A percentile compares a stretch with the other conserved stretches of the same genome.
Conservation (phyloP, 2,888 invertebrate genomes). For the Leptinotarsa juncta region DNA sequence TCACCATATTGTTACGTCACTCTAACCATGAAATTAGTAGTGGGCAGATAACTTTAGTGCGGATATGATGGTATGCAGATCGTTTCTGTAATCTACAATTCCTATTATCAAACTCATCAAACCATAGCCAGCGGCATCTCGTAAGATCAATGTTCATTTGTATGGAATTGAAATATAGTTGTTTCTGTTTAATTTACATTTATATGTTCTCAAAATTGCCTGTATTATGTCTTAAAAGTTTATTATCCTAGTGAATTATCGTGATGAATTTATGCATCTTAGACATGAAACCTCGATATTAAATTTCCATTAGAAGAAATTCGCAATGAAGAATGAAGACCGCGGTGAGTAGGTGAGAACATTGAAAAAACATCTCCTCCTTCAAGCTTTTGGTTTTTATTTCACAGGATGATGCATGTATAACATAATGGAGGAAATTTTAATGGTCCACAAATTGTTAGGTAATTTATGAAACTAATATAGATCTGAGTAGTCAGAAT, state of each 20-base stretch:
- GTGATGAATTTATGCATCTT: background rate
- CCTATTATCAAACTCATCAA: constrained; percentile 30
- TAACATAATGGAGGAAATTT: no score
- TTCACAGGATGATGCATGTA: no score
- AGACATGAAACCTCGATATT: constrained; percentile 12
- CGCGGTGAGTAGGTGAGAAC: no score
- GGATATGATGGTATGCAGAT: constrained; percentile 28
- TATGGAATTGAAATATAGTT: constrained; percentile 17
- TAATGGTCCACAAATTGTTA: no score
- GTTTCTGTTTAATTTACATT: constrained; percentile 16
- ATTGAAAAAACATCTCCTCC: background rate
- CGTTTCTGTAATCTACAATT: constrained; percentile 21
- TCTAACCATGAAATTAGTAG: constrained; percentile 9
- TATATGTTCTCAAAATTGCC: constrained; percentile 17
- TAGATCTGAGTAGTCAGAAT: no score
- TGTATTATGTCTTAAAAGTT: constrained; percentile 20
- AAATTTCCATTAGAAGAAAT: constrained; percentile 9
- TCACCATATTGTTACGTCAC: constrained; percentile 8
- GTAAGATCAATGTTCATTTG: constrained; percentile 10
- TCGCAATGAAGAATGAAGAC: background rate
- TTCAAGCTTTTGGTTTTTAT: no score
- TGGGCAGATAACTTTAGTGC: constrained; percentile 19
- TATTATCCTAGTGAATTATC: constrained; percentile 15
- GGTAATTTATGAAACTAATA: no score
- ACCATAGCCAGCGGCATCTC: constrained; percentile 19